Base-by-base conservation (phyloP, 2,113 vertebrate genomes). In the Pogona vitticeps region DNA sequence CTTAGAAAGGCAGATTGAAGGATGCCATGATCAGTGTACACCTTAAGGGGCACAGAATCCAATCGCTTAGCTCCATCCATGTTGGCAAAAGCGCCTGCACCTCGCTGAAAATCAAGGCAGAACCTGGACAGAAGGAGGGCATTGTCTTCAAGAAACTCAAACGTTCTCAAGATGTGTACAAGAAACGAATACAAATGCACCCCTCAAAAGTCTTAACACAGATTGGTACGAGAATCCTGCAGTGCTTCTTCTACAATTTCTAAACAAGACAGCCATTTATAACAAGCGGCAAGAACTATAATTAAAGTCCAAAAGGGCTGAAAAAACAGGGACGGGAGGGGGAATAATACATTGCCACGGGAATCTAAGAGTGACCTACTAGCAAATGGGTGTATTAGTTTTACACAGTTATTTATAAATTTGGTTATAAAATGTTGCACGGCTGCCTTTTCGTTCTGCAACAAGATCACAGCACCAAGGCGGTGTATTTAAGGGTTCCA, bases 401-500 rank as follows among this genome's bases (percentile, higher is more conserved):
- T 75, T 88, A 91, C 81, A 79, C 90, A 67, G 31, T 9, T 67
- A 31, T 67, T 67, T 67, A 67, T 67, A 67, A 31, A 73, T 73
- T 40, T 40, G 67, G 42, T 81, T 46, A 31, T 31, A 40, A 80
- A 40, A 40, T 38, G 14, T 46, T 68, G 36, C 21, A 31, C 26
- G 33, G 31, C 23, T 59, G 63, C 79, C 38, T 46, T 46, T 33
- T 36, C 18, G 26, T 23, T 26, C n/a, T 56, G 42, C 46, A 76
- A 76, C 28, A 76, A 17, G 23, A 23, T 21, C 31, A 76, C 26
- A 18, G 31, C 46, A 68, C 17, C 71, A 89, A 80, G 82, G 83
- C 88, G 93, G 40, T 81, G 83, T 70, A 56, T 92, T 93, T 83
- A 91, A 95, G 85, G 82, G 83, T 76, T 92, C 84, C 78, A 80